Evolutionary conservation across 2,888 invertebrate species (phyloP).

Genomic region (Phortica magna): DNA sequence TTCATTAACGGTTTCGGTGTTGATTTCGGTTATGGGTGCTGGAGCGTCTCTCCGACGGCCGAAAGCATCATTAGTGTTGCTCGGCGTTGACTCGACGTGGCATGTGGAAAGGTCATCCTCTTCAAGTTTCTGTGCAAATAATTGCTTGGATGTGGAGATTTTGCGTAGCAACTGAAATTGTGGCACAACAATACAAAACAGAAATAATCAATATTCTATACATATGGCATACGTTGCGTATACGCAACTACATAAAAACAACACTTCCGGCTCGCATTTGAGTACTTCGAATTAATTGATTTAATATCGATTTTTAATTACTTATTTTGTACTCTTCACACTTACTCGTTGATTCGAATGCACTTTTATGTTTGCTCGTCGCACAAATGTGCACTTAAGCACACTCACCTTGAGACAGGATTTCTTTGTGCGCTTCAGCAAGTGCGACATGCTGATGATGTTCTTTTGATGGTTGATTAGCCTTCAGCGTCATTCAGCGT

Average conservation of each 20-base stretch:
- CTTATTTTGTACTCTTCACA: not conserved
- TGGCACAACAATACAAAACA: conserved; percentile 3
- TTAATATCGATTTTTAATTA: conserved; percentile 57
- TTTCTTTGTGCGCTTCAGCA: conserved; percentile 76
- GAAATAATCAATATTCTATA: not conserved
- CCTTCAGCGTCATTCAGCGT: conserved; percentile 4
- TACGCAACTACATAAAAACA: not conserved
- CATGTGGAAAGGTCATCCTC: conserved; percentile 68
- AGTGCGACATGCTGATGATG: conserved; percentile 68
- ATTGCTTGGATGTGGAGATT: conserved; percentile 69
- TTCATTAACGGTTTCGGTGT: conserved; percentile 33
- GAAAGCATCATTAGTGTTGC: conserved; percentile 39
- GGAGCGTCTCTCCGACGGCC: not conserved
- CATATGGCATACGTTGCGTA: not conserved
- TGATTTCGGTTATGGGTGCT: conserved; percentile 31
- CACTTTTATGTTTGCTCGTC: not conserved
- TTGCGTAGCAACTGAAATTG: conserved; percentile 71
- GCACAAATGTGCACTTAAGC: not conserved
- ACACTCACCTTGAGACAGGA: conserved; percentile 76
- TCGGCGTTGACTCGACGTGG: conserved; percentile 48
- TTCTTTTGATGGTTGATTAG: not conserved
- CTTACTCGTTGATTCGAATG: not conserved
- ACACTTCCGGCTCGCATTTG: not conserved
- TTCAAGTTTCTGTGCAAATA: conserved; percentile 69
- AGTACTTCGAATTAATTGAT: conserved; percentile 35